phyloP scores from a whole-genome alignment of 2,888 invertebrate species.

The Oscheius sp. region DNA sequence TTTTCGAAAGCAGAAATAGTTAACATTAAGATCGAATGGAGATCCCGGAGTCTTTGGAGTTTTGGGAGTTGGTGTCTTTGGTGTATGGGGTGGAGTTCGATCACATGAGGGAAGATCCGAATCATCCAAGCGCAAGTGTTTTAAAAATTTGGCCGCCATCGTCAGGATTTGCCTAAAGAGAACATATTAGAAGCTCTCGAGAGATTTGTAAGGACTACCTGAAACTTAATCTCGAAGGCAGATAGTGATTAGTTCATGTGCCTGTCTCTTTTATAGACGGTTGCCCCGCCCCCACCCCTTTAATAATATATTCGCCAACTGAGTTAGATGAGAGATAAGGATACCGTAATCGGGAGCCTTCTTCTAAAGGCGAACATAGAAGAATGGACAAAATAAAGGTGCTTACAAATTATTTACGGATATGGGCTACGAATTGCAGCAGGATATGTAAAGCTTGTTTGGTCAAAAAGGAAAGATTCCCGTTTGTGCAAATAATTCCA shows the following conservation, averaged over 20 bases:
- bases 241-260: slow-evolving; percentile 7
- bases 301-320: slow-evolving; percentile 28
- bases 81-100: slow-evolving; percentile 42
- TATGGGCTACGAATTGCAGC: too few species aligned
- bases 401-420: too few species aligned
- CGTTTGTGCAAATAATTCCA: too few species aligned
- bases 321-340: too few species aligned
- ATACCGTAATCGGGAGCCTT: too few species aligned
- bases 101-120: slow-evolving; percentile 37
- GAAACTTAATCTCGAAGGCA: slow-evolving; percentile 26
- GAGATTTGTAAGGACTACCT: slow-evolving; percentile 8
- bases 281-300: slow-evolving; percentile 25
- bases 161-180: slow-evolving; percentile 25
- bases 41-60: slow-evolving; percentile 48
- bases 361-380: too few species aligned
- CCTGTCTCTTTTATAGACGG: slow-evolving; percentile 19
- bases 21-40: slow-evolving; percentile 50
- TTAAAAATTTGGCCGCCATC: slow-evolving; percentile 33
- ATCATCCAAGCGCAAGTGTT: slow-evolving; percentile 47
- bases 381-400: too few species aligned
- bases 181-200: too few species aligned
- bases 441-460: too few species aligned
- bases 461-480: too few species aligned
- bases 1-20: slow-evolving; percentile 49
- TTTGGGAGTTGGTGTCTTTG: slow-evolving; percentile 37